A percentile compares a stretch with the other conserved stretches of the same genome.
Evolutionary conservation across 1,140 invertebrate genomes (phyloP).

Genomic region (Caenorhabditis latens): DNA sequence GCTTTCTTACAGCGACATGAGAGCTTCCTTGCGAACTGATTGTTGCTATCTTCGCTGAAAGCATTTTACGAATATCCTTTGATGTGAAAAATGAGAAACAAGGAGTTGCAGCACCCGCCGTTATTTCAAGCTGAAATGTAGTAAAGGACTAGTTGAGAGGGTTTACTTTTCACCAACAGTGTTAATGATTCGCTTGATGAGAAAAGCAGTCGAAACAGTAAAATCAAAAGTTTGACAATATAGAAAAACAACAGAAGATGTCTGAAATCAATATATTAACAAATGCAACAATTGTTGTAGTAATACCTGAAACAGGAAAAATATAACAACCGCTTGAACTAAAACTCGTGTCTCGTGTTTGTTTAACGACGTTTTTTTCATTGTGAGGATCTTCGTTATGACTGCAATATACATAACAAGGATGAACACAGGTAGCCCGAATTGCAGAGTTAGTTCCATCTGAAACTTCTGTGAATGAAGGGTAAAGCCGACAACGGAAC

Average conservation of each 20-base stretch:
- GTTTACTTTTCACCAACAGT: neutral
- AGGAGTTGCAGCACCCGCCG: neutral
- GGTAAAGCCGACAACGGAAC: no score
- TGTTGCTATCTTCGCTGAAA: neutral
- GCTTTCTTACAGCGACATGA: neutral
- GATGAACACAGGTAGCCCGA: neutral
- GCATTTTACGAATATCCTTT: neutral
- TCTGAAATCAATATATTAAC: neutral
- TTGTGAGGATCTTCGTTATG: neutral
- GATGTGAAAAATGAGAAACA: conserved; percentile 13
- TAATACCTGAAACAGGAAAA: conserved; percentile 4
- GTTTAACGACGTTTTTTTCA: neutral
- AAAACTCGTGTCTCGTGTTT: neutral
- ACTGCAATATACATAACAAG: neutral
- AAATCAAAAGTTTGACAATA: neutral
- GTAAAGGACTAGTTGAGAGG: no score
- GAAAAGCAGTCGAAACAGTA: neutral
- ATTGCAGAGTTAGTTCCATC: neutral
- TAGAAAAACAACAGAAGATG: neutral
- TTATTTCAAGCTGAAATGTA: neutral
- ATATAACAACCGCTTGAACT: neutral
- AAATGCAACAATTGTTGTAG: neutral
- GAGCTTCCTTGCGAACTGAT: conserved; percentile 5
- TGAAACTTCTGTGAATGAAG: neutral
- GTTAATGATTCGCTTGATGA: neutral